Evolutionary conservation across 1,140 invertebrate species (phyloP).

Genomic region (Aphis craccivora): DNA sequence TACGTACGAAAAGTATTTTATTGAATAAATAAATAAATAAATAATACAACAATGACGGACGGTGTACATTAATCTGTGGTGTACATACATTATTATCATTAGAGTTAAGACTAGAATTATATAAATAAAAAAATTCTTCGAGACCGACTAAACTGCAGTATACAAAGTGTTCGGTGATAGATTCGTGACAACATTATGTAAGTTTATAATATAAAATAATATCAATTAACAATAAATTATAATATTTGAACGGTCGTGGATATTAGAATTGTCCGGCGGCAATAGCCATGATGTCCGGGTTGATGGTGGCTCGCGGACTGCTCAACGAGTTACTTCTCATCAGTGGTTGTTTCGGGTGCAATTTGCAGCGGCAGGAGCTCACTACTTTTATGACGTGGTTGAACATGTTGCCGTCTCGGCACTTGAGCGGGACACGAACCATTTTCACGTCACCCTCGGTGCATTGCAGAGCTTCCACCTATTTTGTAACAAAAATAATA

Average conservation of each 20-base stretch:
- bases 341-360: constrained; percentile 47
- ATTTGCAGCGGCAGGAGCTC: constrained; percentile 37
- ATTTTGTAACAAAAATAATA: not conserved
- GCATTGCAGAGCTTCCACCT: constrained; percentile 57
- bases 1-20: constrained; percentile 33
- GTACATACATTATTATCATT: constrained; percentile 7
- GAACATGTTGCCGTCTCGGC: constrained; percentile 40
- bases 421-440: constrained; percentile 37
- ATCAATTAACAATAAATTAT: not conserved
- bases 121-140: not conserved
- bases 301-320: not conserved
- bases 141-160: not conserved
- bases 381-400: constrained; percentile 54
- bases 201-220: not conserved
- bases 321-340: not conserved
- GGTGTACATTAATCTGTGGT: not conserved
- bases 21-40: constrained; percentile 42
- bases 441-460: constrained; percentile 44
- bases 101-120: not conserved
- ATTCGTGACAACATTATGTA: not conserved
- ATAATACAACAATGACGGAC: not conserved
- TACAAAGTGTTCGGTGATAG: not conserved
- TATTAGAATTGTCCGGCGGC: not conserved
- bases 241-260: not conserved
- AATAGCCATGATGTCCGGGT: not conserved